A percentile compares a stretch with the other conserved stretches of the same genome.
phyloP scores from a whole-genome alignment of 1,140 invertebrate species.

The Ceratina calcarata region DNA sequence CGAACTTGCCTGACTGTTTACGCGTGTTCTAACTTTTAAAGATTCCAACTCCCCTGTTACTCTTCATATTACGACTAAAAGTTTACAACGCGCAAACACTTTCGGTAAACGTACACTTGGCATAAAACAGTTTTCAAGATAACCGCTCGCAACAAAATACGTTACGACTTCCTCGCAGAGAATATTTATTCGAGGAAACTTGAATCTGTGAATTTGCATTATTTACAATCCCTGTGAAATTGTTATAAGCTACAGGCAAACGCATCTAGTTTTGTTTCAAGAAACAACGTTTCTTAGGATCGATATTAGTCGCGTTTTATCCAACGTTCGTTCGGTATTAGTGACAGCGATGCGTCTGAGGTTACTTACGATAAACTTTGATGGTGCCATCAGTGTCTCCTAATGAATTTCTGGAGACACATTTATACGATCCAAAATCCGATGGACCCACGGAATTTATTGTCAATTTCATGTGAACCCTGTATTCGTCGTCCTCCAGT shows the following conservation, averaged over 20 bases:
- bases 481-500: conserved; percentile 87
- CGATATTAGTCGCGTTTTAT: too few species aligned
- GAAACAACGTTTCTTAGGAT: too few species aligned
- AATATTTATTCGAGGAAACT: not conserved
- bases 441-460: conserved; percentile 84
- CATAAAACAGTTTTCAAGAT: not conserved
- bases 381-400: conserved; percentile 94
- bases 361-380: conserved; percentile 89
- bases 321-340: not conserved
- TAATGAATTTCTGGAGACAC: conserved; percentile 93
- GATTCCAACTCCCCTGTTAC: conserved; percentile 1
- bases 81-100: conserved; percentile 5
- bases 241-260: too few species aligned
- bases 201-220: too few species aligned
- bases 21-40: not conserved
- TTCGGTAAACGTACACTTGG: conserved; percentile 2
- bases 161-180: not conserved
- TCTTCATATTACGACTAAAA: not conserved
- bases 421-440: conserved; percentile 91
- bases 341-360: not conserved
- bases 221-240: too few species aligned
- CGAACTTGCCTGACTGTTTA: not conserved
- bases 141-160: not conserved
- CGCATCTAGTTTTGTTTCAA: too few species aligned
- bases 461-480: conserved; percentile 88